Evolutionary conservation across 2,113 vertebrate genomes (phyloP), one percentile per base, ranked within the genome.

Genomic region (Gracilinanus agilis): DNA sequence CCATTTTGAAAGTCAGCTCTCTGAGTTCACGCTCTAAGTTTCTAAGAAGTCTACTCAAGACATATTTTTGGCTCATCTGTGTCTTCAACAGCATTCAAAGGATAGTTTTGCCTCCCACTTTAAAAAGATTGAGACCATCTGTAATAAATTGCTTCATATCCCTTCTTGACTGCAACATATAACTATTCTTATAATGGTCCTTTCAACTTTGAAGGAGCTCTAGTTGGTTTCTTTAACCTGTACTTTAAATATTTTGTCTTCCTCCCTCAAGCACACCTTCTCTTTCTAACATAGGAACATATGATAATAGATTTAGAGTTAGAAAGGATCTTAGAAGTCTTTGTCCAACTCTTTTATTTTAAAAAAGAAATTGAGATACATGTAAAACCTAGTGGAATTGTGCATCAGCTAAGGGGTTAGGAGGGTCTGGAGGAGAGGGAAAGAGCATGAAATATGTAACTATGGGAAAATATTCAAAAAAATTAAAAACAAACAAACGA

Each of bases 1-100:
- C 94, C 53, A 88, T 88, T 96, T 95, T 96, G 67, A 56, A 92
- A 93, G 92, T 95, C 27, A 40, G 88, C 54, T 83, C 25, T 67
- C 94, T 55, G 3, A 44, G 55, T 92, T 93, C 49, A 93, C 90
- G 91, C 24, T 29, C 44, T 10, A 53, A 92, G 25, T 27, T 12
- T 54, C n/a, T 83, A 90, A 49, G 56, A 92, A 40, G 8, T 55
- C 44, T 89, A 16, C 75, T 91, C 27, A 54, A 92, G 53, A 89
- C 27, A 12, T 4, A 19, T 53, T 24, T 93, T 54, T 90, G 54
- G 89, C 75, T 95, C 54, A 49, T 88, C 89, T 54, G 44, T 88
- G 29, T 94, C 90, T 92, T 44, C 54, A 75, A 94, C 40, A 54
- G n/a, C 54, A 27, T 90, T 93, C 90, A 83, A 95, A 83, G 25